Conservation (phyloP, 2,113 vertebrate genomes). For the Apaloderma vittatum region DNA sequence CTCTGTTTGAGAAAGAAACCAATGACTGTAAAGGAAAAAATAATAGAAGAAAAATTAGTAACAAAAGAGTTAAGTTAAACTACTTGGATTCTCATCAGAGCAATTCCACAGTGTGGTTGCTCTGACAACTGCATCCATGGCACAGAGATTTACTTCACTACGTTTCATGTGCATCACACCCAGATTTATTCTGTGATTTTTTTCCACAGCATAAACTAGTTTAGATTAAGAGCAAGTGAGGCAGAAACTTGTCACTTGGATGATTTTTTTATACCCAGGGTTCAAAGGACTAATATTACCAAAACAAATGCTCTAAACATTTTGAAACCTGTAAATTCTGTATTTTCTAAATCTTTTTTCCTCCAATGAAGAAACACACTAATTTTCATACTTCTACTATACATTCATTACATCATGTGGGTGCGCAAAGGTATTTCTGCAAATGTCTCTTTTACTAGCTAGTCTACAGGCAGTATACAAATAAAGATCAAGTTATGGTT, state of each 20-base stretch:
- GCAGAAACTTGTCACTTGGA: background rate
- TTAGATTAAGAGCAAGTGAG: background rate
- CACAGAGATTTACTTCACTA: background rate
- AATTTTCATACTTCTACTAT: background rate
- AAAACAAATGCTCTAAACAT: background rate
- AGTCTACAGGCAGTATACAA: background rate
- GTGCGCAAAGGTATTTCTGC: background rate
- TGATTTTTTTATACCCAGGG: background rate
- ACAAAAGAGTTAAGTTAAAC: background rate
- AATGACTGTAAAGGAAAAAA: background rate
- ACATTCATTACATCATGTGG: too few relatives aligned
- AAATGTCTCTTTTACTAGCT: background rate
- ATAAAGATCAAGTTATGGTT: background rate
- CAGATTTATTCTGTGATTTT: background rate
- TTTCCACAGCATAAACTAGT: background rate
- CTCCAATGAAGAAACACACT: background rate
- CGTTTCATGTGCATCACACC: background rate
- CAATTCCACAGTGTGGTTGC: background rate
- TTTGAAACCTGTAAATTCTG: background rate
- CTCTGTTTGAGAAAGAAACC: background rate
- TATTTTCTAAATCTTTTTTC: background rate
- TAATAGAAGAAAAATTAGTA: background rate
- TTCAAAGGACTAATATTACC: background rate
- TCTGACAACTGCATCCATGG: background rate
- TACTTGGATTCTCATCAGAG: background rate